Percentiles rank a stretch among this genome's conserved stretches.
phyloP scores from a whole-genome alignment of 2,797 vertebrate species.

The Channa striata region DNA sequence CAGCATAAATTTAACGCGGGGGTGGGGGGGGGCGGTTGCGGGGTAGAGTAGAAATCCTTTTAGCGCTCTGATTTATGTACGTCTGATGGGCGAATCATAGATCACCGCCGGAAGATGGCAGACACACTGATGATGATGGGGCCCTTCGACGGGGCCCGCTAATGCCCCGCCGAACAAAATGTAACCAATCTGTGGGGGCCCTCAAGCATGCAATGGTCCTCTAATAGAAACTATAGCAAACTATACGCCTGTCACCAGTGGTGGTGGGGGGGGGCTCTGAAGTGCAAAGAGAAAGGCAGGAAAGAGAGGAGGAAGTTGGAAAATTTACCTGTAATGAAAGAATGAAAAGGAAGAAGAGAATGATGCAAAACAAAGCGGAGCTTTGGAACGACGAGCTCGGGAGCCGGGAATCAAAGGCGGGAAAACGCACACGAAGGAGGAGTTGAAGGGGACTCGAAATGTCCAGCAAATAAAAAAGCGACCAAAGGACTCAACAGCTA shows the following conservation, averaged over 20 bases:
- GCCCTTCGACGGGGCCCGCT: constrained; percentile 84
- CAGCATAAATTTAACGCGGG: constrained; percentile 89
- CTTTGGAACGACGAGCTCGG: background rate
- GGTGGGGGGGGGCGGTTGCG: constrained; percentile 73
- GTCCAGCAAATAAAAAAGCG: constrained; percentile 62
- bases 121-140: constrained; percentile 88
- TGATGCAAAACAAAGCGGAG: constrained; percentile 28
- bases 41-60: constrained; percentile 87
- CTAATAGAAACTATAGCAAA: constrained; percentile 90
- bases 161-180: constrained; percentile 89
- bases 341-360: background rate
- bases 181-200: constrained; percentile 89
- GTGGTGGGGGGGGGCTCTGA: constrained; percentile 30
- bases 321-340: background rate
- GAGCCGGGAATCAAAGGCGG: constrained; percentile 13
- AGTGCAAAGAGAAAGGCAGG: constrained; percentile 23
- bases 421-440: constrained; percentile 14
- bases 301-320: constrained; percentile 34
- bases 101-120: constrained; percentile 85
- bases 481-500: constrained; percentile 69
- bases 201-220: constrained; percentile 89
- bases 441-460: constrained; percentile 67
- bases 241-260: constrained; percentile 82
- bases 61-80: constrained; percentile 88
- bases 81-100: constrained; percentile 89